Conservation (phyloP, 2,888 invertebrate genomes). For the Lepas anatifera region DNA sequence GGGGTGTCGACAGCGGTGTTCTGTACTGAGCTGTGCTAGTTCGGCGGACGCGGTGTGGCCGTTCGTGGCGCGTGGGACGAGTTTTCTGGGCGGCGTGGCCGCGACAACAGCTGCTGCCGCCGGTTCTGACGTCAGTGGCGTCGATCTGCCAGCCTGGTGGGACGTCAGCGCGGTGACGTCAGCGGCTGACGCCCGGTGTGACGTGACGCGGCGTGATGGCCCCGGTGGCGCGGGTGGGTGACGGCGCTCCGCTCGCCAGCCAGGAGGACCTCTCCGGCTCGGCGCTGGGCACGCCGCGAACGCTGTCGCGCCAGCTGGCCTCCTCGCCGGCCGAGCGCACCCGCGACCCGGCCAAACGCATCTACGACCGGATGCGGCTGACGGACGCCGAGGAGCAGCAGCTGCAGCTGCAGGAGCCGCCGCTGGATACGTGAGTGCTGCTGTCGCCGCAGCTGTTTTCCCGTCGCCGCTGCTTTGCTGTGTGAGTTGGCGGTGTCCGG, state of each 20-base stretch:
- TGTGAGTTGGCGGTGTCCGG: not conserved
- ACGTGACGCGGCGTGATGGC: not conserved
- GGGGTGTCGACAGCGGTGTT: no score
- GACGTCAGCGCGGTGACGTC: conserved; percentile 3
- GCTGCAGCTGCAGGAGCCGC: conserved; percentile 8
- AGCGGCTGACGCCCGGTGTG: not conserved
- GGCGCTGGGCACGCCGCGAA: not conserved
- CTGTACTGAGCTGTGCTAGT: no score
- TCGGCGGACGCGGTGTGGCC: no score
- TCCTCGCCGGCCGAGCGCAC: not conserved
- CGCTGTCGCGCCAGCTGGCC: not conserved
- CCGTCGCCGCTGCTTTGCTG: not conserved
- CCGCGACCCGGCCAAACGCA: conserved; percentile 11
- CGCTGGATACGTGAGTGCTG: not conserved
- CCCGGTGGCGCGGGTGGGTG: not conserved
- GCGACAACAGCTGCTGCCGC: no score
- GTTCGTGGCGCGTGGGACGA: no score
- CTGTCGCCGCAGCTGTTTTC: not conserved
- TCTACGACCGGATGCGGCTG: conserved; percentile 4
- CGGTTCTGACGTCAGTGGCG: no score
- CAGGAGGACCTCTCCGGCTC: conserved; percentile 6
- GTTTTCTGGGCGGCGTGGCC: no score
- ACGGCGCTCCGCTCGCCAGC: not conserved
- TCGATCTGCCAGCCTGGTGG: not conserved
- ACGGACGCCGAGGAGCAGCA: not conserved